phyloP scores from a whole-genome alignment of 2,797 vertebrate genomes.

The Acanthurus leucopareius region DNA sequence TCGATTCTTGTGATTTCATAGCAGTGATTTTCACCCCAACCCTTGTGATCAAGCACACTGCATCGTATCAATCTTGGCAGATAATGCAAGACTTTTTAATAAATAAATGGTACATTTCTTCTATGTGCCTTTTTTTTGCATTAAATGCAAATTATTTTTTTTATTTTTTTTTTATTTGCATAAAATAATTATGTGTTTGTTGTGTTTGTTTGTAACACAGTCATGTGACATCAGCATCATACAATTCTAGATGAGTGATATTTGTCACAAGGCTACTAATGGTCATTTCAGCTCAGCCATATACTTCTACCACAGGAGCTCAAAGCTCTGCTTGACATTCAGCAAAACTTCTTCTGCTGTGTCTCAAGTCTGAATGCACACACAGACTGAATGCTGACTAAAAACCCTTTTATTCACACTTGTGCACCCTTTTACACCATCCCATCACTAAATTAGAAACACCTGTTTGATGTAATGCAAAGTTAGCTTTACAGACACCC shows the following conservation, averaged over 20 bases:
- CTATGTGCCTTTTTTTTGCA: background rate
- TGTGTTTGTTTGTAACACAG: background rate
- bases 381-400: conserved; percentile 16
- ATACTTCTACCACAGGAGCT: background rate
- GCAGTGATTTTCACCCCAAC: background rate
- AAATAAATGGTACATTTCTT: no score
- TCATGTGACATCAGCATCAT: background rate
- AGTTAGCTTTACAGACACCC: no score
- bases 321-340: conserved; percentile 10
- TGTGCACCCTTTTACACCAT: background rate
- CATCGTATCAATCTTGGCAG: background rate
- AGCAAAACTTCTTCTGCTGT: background rate
- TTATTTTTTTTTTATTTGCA: background rate
- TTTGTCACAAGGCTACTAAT: background rate
- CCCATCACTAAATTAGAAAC: conserved; percentile 35
- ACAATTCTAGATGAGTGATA: background rate
- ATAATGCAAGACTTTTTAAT: background rate
- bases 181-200: no score
- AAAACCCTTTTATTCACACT: background rate
- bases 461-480: background rate
- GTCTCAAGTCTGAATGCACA: conserved; percentile 11
- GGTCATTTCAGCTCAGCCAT: conserved; percentile 2
- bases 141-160: no score
- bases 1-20: background rate
- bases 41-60: background rate